Conservation (phyloP, 2,888 invertebrate genomes). For the Ichneumoninae sp. region DNA sequence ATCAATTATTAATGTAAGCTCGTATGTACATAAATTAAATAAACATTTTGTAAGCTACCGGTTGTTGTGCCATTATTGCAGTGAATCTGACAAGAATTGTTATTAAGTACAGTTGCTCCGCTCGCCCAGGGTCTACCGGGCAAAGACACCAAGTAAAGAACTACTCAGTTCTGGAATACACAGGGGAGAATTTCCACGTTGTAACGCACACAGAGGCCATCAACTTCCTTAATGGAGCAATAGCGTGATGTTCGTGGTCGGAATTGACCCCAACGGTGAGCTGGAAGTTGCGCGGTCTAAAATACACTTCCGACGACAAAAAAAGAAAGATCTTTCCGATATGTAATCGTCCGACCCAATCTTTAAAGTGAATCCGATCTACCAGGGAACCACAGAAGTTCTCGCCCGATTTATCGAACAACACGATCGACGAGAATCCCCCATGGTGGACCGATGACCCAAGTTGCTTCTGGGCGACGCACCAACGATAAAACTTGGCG, state of each 20-base stretch:
- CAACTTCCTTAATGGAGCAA: neutral
- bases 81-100: neutral
- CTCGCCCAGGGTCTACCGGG: no score
- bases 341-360: neutral
- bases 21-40: neutral
- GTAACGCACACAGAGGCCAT: neutral
- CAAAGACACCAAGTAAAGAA: no score
- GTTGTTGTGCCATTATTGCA: neutral
- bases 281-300: neutral
- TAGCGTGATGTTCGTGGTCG: neutral
- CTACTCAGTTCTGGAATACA: no score
- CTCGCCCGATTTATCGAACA: no score
- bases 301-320: neutral
- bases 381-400: no score
- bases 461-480: no score
- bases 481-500: no score
- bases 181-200: neutral
- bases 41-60: neutral
- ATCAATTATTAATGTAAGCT: slow-evolving; percentile 2
- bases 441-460: no score
- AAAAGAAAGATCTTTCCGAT: neutral
- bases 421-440: no score
- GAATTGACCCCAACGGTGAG: neutral
- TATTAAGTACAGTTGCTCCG: neutral
- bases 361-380: no score